Conservation (phyloP, 2,888 invertebrate species). For the Calameuta filiformis region DNA sequence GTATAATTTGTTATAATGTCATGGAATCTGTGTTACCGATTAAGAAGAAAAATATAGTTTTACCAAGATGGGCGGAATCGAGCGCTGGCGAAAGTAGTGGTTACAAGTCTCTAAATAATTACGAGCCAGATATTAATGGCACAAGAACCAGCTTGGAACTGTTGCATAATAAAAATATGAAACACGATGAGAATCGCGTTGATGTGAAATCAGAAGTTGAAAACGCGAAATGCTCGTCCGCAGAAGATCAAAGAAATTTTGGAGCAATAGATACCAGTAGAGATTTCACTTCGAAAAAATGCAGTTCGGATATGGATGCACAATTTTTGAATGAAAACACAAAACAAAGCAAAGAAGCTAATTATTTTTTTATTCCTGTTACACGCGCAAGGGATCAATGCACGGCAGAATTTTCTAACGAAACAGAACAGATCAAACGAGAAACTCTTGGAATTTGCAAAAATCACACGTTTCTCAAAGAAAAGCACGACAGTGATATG, state of each 20-base stretch:
- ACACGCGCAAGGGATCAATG: not conserved
- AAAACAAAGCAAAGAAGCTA: not conserved
- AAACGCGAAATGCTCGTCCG: constrained; percentile 12
- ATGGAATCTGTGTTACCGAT: not conserved
- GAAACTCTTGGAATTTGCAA: not conserved
- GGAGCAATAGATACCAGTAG: not conserved
- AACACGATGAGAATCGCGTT: not conserved
- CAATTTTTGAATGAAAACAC: not conserved
- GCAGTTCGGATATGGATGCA: not conserved
- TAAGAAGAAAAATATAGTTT: not conserved
- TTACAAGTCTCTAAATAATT: constrained; percentile 13
- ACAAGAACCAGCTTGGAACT: not conserved
- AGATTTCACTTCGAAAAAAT: not conserved
- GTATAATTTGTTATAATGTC: constrained; percentile 9
- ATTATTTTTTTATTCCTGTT: not conserved
- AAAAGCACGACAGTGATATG: not conserved
- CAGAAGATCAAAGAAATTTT: not conserved
- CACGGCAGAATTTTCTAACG: not conserved
- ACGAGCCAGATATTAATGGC: not conserved
- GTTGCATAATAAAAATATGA: not conserved
- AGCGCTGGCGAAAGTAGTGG: constrained; percentile 18
- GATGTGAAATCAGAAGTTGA: not conserved
- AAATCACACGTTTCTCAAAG: not conserved
- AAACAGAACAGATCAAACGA: not conserved
- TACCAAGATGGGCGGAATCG: not conserved